Percentiles rank a stretch among this genome's conserved stretches.
Conservation (phyloP, 2,888 invertebrate genomes). For the Teinopalpus imperialis region DNA sequence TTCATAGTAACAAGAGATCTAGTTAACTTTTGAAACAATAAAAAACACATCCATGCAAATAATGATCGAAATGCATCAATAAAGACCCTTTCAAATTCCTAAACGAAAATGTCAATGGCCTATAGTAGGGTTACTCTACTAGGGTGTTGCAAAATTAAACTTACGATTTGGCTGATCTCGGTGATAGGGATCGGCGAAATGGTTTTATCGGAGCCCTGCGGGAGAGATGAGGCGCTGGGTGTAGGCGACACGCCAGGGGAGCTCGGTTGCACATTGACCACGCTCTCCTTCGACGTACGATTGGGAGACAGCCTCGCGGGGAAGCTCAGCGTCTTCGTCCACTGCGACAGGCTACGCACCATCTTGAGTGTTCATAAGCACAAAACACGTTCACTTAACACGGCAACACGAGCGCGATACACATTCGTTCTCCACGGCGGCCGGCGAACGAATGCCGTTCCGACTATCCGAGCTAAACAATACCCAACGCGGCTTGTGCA, state of each 20-base stretch:
- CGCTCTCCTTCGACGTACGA: constrained; percentile 88
- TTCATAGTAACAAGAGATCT: not conserved
- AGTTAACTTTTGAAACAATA: not conserved
- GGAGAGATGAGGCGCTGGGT: constrained; percentile 80
- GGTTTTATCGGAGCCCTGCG: constrained; percentile 80
- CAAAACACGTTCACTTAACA: constrained; percentile 58
- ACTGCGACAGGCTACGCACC: constrained; percentile 94
- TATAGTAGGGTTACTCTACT: constrained; percentile 3
- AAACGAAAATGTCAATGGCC: constrained; percentile 21
- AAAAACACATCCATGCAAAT: not conserved
- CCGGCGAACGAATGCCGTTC: constrained; percentile 71
- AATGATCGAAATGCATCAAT: constrained; percentile 1
- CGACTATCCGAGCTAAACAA: constrained; percentile 45
- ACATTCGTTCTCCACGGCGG: constrained; percentile 56
- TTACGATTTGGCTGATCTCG: constrained; percentile 86
- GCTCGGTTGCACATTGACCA: constrained; percentile 80
- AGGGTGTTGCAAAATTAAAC: constrained; percentile 44
- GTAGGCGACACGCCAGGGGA: constrained; percentile 84
- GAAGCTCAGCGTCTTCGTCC: constrained; percentile 95
- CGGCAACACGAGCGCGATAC: constrained; percentile 53
- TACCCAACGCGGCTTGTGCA: constrained; percentile 57
- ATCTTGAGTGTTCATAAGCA: constrained; percentile 82
- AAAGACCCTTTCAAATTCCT: constrained; percentile 19
- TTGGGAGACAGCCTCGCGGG: constrained; percentile 92
- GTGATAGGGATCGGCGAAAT: constrained; percentile 83